Base-by-base conservation (phyloP, 2,797 vertebrate genomes). In the Silurus aristotelis region DNA sequence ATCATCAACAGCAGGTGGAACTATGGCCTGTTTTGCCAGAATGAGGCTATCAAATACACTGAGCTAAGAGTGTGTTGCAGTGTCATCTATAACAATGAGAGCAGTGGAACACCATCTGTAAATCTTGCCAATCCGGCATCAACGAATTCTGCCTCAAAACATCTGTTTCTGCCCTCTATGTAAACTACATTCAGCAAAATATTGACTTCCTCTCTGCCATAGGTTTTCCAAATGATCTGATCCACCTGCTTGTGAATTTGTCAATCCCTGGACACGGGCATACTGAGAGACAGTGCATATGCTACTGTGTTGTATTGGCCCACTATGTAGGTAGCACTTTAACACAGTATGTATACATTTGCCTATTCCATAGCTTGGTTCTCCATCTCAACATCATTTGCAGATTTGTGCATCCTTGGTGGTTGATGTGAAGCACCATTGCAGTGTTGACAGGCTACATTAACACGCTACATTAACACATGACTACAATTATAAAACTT, bases 211-310 rank as follows among this genome's bases (percentile, higher is more conserved):
- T 2, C 12, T 3, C 2, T 63, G 22, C 71, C 22, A 72, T 55
- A 55, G 71, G 17, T 55, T 8, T 60, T 43, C 17, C 56, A 78
- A 61, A 61, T 38, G 1, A 77, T 31, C 73, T 31, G 73, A 27
- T 77, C 25, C n/a, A 38, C 73, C 73, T 76, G 73, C 73, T 25
- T 27, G n/a, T 55, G 71, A 75, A 17, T 75, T 55, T 75, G 46
- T 55, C 48, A 17, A 17, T 75, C 46, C 71, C 73, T 76, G 56
- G 19, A 9, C 19, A 60, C 0, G 22, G 56, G 17, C 27, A 60
- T 77, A 27, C 17, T 60, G n/a, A 7, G 48, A 55, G 71, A 48
- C 46, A 48, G 22, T n/a, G 22, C 43, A 52, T n/a, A 72, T n/a
- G 20, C 71, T 75, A 25, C 13, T 5, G n/a, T 13, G 15, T 17